Conservation (phyloP, 2,113 vertebrate genomes). For the Amphiprion ocellaris region DNA sequence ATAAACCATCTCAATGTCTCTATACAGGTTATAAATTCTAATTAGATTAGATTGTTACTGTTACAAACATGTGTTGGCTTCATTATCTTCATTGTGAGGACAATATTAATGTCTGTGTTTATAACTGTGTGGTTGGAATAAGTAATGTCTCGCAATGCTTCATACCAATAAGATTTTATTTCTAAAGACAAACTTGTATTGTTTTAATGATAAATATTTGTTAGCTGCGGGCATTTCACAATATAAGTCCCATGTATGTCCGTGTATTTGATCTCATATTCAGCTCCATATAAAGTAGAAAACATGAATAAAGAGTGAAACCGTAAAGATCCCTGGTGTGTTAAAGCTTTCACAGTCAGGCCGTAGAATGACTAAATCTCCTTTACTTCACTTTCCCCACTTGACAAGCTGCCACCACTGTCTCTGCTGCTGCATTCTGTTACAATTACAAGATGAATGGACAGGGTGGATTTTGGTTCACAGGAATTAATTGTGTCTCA, state of each 20-base stretch:
- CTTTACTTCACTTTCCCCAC: slow-evolving; percentile 66
- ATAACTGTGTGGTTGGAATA: too few species aligned
- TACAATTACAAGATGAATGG: slow-evolving; percentile 95
- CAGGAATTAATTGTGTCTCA: slow-evolving; percentile 93
- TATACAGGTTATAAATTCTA: background rate
- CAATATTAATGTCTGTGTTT: too few species aligned
- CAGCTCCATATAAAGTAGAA: background rate
- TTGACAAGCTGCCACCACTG: slow-evolving; percentile 89
- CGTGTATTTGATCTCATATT: background rate
- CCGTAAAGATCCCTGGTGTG: background rate
- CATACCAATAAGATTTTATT: too few species aligned
- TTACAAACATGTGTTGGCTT: background rate
- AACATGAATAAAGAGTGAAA: background rate
- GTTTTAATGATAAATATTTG: too few species aligned
- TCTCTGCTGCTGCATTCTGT: slow-evolving; percentile 90
- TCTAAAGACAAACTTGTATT: too few species aligned
- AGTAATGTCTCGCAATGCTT: too few species aligned
- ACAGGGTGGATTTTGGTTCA: slow-evolving; percentile 93
- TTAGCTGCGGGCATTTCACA: too few species aligned
- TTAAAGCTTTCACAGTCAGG: slow-evolving; percentile 15
- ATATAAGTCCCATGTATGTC: too few species aligned
- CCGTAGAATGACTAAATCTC: slow-evolving; percentile 32
- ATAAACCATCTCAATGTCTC: too few species aligned
- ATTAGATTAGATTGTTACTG: too few species aligned
- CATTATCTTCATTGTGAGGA: too few species aligned